A percentile compares a stretch with the other conserved stretches of the same genome.
phyloP scores from a whole-genome alignment of 2,113 vertebrate genomes.

The Hoplias malabaricus region DNA sequence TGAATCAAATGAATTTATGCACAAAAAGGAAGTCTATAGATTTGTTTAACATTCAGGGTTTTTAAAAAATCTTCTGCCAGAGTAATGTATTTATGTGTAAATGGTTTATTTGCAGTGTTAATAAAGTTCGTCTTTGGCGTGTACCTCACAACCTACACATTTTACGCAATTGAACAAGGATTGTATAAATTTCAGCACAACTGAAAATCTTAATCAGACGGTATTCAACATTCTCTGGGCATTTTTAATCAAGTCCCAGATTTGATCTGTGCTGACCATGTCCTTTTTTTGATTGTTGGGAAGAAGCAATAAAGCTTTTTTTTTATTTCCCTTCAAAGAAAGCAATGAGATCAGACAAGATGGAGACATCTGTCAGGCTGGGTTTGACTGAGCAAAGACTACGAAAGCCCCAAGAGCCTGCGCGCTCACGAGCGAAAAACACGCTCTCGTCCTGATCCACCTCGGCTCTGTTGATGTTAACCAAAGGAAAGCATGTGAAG shows the following conservation, averaged over 20 bases:
- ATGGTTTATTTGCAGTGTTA: neutral
- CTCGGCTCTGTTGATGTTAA: slow-evolving; percentile 73
- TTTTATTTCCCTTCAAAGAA: slow-evolving; percentile 44
- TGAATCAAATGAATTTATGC: no score
- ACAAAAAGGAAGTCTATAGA: no score
- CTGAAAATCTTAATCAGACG: neutral
- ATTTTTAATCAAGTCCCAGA: slow-evolving; percentile 3
- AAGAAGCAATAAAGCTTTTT: slow-evolving; percentile 65
- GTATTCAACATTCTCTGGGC: neutral
- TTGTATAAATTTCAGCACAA: neutral
- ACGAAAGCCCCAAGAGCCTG: slow-evolving; percentile 62
- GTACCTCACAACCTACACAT: no score
- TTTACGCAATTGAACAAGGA: neutral
- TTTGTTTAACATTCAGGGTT: neutral
- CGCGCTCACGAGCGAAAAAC: slow-evolving; percentile 47
- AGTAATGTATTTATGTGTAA: neutral
- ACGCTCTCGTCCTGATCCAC: slow-evolving; percentile 54
- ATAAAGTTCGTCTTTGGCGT: no score
- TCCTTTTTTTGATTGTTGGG: slow-evolving; percentile 57
- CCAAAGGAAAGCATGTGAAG: slow-evolving; percentile 74
- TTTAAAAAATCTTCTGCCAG: neutral
- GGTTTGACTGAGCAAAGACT: slow-evolving; percentile 64
- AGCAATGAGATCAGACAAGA: slow-evolving; percentile 73
- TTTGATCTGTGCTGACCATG: slow-evolving; percentile 53
- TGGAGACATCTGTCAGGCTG: slow-evolving; percentile 73